These are phyloP conservation scores for Ruditapes philippinarum DNA, from an alignment of 1,140 invertebrate species.

Conservation along the genomic window DNA sequence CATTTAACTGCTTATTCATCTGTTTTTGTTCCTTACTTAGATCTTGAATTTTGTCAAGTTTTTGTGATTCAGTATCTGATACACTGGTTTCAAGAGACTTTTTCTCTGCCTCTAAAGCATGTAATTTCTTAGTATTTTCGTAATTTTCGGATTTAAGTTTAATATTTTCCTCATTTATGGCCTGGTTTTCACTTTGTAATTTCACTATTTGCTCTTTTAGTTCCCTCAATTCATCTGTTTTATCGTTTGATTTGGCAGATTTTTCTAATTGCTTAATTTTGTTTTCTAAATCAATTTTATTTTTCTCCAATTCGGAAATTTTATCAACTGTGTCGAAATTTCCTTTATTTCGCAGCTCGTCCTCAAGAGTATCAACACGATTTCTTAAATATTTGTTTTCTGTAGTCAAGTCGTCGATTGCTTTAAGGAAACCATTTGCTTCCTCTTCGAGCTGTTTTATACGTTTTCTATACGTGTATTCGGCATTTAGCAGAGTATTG, in stretches of 20 bases:
- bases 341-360: conserved; percentile 16
- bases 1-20: conserved; percentile 49
- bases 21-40: conserved; percentile 67
- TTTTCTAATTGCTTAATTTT: conserved; percentile 48
- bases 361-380: conserved; percentile 66
- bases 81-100: conserved; percentile 53
- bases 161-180: conserved; percentile 71
- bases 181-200: conserved; percentile 74
- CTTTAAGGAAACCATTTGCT: conserved; percentile 72
- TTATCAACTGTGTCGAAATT: conserved; percentile 36
- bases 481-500: conserved; percentile 70
- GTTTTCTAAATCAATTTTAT: conserved; percentile 49
- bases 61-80: conserved; percentile 57
- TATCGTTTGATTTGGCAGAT: conserved; percentile 38
- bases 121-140: conserved; percentile 65
- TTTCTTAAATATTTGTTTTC: conserved; percentile 69
- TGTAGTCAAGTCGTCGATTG: conserved; percentile 72
- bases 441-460: conserved; percentile 76
- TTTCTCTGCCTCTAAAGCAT: conserved; percentile 68
- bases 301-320: conserved; percentile 44
- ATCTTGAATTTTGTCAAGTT: conserved; percentile 64
- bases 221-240: conserved; percentile 50
- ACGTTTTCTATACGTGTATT: conserved; percentile 70
- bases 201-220: conserved; percentile 72
- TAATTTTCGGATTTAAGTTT: conserved; percentile 70